These are phyloP conservation scores for Psix sp. DNA, from an alignment of 1,140 invertebrate genomes.

Conservation along the genomic window DNA sequence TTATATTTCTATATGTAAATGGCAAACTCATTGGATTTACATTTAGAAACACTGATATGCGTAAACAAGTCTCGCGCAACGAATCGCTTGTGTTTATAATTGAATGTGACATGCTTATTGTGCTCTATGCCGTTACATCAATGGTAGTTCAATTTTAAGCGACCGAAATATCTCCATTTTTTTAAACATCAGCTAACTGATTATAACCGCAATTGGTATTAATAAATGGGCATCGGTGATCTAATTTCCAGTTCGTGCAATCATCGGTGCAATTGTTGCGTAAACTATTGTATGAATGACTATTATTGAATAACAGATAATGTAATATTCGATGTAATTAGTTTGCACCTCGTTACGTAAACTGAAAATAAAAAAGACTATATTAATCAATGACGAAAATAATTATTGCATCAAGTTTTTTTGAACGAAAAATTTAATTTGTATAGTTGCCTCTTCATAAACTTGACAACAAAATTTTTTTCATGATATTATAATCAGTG, in stretches of 20 bases:
- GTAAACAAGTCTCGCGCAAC: conserved; percentile 16
- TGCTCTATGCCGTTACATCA: conserved; percentile 16
- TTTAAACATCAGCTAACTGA: conserved; percentile 1
- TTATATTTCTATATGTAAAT: not conserved
- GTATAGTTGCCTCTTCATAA: too few species aligned
- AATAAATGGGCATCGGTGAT: not conserved
- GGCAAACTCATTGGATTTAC: not conserved
- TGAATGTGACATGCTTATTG: conserved; percentile 24
- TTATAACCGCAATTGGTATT: not conserved
- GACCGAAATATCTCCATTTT: conserved; percentile 14
- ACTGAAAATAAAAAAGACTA: not conserved
- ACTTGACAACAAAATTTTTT: too few species aligned
- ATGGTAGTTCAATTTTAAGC: conserved; percentile 26
- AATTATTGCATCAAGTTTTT: too few species aligned
- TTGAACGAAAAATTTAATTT: too few species aligned
- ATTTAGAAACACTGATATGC: conserved; percentile 16
- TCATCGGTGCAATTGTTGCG: conserved; percentile 8
- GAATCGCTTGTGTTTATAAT: conserved; percentile 29
- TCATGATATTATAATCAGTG: too few species aligned
- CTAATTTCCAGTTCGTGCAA: conserved; percentile 1
- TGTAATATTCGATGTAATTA: conserved; percentile 3
- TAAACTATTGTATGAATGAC: conserved; percentile 6
- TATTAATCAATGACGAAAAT: too few species aligned
- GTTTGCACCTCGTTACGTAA: conserved; percentile 10
- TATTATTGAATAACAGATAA: conserved; percentile 12